These are phyloP conservation scores for Formica selysi DNA, from an alignment of 1,140 invertebrate species.

Conservation along the genomic window DNA sequence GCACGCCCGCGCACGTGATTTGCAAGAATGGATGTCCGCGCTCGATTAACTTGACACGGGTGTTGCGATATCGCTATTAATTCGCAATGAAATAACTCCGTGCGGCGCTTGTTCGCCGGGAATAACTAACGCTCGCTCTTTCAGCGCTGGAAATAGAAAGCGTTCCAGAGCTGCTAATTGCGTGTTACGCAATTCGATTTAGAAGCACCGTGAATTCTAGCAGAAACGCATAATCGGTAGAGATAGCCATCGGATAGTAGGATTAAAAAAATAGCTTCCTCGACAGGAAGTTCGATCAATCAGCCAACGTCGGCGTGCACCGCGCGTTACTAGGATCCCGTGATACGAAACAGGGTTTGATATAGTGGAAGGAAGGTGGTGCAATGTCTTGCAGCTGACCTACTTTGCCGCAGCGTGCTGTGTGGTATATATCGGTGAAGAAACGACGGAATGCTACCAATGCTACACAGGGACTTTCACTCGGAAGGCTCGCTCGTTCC, in stretches of 20 bases:
- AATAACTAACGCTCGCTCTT: slow-evolving; percentile 47
- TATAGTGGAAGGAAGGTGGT: slow-evolving; percentile 74
- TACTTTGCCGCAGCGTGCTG: slow-evolving; percentile 71
- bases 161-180: slow-evolving; percentile 49
- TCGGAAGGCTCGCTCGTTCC: slow-evolving; percentile 81
- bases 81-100: slow-evolving; percentile 49
- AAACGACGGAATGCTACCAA: slow-evolving; percentile 83
- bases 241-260: not conserved
- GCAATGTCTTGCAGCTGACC: slow-evolving; percentile 80
- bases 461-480: slow-evolving; percentile 82
- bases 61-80: slow-evolving; percentile 46
- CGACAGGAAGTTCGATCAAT: slow-evolving; percentile 42
- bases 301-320: not conserved
- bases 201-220: slow-evolving; percentile 30
- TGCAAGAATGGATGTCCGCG: slow-evolving; percentile 18
- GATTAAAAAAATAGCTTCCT: slow-evolving; percentile 30
- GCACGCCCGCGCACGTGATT: slow-evolving; percentile 1
- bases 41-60: slow-evolving; percentile 5
- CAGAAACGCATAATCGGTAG: slow-evolving; percentile 25
- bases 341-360: slow-evolving; percentile 63
- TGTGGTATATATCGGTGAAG: slow-evolving; percentile 79
- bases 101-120: slow-evolving; percentile 8
- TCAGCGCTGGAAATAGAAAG: slow-evolving; percentile 52
- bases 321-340: slow-evolving; percentile 31
- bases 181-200: slow-evolving; percentile 29